Conservation (phyloP, 2,888 invertebrate species). For the Catotricha subobsoleta region DNA sequence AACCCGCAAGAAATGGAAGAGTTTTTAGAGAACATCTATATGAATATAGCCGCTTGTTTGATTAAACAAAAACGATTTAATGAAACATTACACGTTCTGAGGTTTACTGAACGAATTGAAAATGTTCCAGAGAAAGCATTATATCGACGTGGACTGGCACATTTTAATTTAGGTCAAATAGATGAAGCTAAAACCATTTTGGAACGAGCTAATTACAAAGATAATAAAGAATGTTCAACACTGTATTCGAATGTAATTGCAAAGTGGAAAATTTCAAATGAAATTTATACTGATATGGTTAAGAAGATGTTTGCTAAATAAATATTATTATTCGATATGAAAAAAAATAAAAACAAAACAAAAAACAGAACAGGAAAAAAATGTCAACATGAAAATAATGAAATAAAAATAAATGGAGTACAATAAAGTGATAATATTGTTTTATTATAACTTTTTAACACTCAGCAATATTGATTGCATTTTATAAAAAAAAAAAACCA, state of each 20-base stretch:
- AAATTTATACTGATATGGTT: conserved; percentile 34
- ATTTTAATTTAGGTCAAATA: conserved; percentile 39
- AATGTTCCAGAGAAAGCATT: conserved; percentile 30
- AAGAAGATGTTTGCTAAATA: conserved; percentile 32
- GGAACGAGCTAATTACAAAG: conserved; percentile 37
- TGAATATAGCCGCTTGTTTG: conserved; percentile 70
- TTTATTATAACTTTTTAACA: no score
- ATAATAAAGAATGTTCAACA: conserved; percentile 43
- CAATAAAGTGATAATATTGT: no score
- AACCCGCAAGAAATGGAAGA: conserved; percentile 32
- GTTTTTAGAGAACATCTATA: conserved; percentile 49
- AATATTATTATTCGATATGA: no score
- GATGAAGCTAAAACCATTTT: conserved; percentile 44
- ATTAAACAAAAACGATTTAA: conserved; percentile 47
- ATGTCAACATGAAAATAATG: no score
- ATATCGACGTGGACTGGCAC: conserved; percentile 33
- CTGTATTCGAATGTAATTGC: conserved; percentile 38
- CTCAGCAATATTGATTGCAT: no score
- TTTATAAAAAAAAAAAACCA: neutral
- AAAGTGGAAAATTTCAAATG: conserved; percentile 39
- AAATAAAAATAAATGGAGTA: no score
- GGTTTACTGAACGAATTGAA: conserved; percentile 27
- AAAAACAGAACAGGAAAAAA: no score
- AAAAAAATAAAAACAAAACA: no score
- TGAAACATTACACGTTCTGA: conserved; percentile 43